Evolutionary conservation across 2,888 invertebrate species (phyloP), one percentile per base, ranked within the genome.

Genomic region (Pegoplata infirma): DNA sequence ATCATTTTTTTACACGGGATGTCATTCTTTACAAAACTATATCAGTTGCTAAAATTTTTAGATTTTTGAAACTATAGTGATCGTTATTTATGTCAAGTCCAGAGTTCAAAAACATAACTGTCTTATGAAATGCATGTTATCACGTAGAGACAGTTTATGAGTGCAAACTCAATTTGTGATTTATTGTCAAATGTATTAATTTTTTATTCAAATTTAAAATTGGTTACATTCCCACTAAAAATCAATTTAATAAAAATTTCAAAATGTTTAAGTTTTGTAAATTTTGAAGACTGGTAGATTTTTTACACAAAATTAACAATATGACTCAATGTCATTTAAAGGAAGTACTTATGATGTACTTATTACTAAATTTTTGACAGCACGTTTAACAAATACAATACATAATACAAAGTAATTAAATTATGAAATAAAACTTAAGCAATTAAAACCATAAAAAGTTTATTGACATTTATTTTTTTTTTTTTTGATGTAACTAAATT

Each of bases 401-500:
- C 36, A 40, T 40, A 10, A 32, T 10, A 23, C n/a, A n/a, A 6
- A 40, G 36, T 40, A 40, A 40, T 40, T n/a, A n/a, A 40, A 40
- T 40, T 40, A 40, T 40, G 36, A 40, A 40, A 40, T n/a, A n/a
- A n/a, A n/a, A 2, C n/a, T 40, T n/a, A 40, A 40, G n/a, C n/a
- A 40, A 40, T 40, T n/a, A 40, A n/a, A n/a, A 40, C 36, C n/a
- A 40, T n/a, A 40, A 40, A 21, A 63, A 67, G 79, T 75, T 79
- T 79, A 72, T 79, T 79, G 71, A 79, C 79, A 21, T 44, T 47
- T n/a, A n/a, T n/a, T n/a, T n/a, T n/a, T n/a, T n/a, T n/a, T n/a
- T n/a, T n/a, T n/a, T n/a, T n/a, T n/a, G n/a, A n/a, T n/a, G n/a
- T n/a, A n/a, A n/a, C n/a, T n/a, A n/a, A n/a, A n/a, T n/a, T n/a